phyloP scores from a whole-genome alignment of 2,888 invertebrate genomes.

The Orthosia gracilis region DNA sequence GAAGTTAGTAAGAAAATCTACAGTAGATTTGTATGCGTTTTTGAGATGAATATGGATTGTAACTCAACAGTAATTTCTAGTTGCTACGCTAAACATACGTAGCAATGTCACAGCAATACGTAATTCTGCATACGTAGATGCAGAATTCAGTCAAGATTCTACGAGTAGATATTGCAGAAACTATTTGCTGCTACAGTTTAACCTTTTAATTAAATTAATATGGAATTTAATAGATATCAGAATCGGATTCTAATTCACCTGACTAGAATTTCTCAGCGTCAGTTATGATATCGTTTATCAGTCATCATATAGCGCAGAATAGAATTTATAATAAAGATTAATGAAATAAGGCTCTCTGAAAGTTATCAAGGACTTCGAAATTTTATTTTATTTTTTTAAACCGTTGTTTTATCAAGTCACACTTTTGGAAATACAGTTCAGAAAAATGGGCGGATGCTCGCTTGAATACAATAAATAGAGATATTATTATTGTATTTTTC shows the following conservation, averaged over 20 bases:
- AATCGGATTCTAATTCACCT: not conserved
- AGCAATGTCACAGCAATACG: not conserved
- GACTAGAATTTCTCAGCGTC: not conserved
- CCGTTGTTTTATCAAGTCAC: conserved; percentile 55
- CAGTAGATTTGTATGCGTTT: not conserved
- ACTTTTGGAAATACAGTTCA: conserved; percentile 29
- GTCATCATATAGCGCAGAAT: not conserved
- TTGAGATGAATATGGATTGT: not conserved
- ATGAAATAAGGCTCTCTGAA: not conserved
- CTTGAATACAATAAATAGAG: too few species aligned
- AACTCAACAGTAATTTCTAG: not conserved
- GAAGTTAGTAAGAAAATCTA: too few species aligned
- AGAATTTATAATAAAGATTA: not conserved
- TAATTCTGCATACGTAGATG: not conserved
- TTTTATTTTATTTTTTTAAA: too few species aligned
- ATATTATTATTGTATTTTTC: too few species aligned
- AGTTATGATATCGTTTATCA: too few species aligned
- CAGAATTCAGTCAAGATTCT: not conserved
- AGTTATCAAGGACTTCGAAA: not conserved
- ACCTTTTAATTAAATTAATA: conserved; percentile 22
- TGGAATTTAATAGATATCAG: conserved; percentile 5
- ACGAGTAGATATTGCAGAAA: conserved; percentile 20
- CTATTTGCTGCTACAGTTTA: not conserved
- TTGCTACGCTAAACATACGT: not conserved
- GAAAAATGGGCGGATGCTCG: not conserved